Conservation (phyloP, 2,888 invertebrate genomes). For the Mactromeris polynyma region DNA sequence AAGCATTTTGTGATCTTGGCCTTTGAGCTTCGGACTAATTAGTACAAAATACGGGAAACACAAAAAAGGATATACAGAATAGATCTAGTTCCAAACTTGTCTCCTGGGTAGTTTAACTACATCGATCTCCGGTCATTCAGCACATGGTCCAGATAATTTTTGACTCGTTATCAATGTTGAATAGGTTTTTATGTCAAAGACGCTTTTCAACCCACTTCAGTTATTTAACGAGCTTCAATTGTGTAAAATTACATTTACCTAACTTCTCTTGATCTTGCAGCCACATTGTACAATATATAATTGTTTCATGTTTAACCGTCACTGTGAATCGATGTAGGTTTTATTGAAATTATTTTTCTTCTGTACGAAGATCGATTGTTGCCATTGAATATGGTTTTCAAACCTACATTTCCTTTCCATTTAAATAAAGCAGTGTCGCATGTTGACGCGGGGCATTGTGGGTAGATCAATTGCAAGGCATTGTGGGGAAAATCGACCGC, state of each 20-base stretch:
- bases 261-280: neutral
- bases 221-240: neutral
- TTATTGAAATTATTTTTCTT: conserved; percentile 7
- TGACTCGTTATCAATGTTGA: neutral
- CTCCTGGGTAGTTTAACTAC: no score
- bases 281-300: neutral
- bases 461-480: conserved; percentile 11
- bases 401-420: conserved; percentile 14
- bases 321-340: neutral
- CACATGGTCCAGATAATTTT: no score
- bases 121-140: no score
- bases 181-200: neutral
- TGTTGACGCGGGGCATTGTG: neutral
- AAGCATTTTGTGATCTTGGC: no score
- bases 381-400: conserved; percentile 16
- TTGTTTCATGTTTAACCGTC: neutral
- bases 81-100: no score
- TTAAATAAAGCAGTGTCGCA: conserved; percentile 14
- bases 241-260: neutral
- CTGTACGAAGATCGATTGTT: neutral
- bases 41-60: no score
- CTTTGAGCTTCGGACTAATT: no score
- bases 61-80: no score
- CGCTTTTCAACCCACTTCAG: neutral
- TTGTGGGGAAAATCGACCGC: conserved; percentile 16